Evolutionary conservation across 2,888 invertebrate genomes (phyloP).

Genomic region (Aphodius sticticus): DNA sequence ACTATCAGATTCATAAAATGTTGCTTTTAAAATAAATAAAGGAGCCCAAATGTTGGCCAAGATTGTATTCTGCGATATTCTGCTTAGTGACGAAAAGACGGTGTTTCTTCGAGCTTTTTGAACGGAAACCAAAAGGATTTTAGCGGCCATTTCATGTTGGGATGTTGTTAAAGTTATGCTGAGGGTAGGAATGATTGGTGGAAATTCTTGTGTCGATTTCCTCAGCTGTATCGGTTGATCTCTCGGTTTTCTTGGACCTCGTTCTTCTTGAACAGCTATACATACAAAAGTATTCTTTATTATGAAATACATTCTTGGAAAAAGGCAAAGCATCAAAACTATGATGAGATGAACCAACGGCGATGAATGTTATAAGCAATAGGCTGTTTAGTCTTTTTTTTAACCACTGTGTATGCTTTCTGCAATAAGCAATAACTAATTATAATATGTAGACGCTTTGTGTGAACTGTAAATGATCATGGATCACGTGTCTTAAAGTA

Average conservation of each 20-base stretch:
- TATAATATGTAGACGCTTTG: no score
- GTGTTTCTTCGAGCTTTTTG: slow-evolving; percentile 66
- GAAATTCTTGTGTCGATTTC: neutral
- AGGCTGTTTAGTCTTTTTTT: no score
- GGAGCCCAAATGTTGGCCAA: slow-evolving; percentile 68
- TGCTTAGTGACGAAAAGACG: slow-evolving; percentile 62
- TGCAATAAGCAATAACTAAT: no score
- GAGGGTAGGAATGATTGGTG: slow-evolving; percentile 34
- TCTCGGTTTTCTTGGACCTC: slow-evolving; percentile 74
- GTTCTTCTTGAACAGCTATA: slow-evolving; percentile 86
- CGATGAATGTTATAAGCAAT: no score
- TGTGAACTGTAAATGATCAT: no score
- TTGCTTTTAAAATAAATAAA: slow-evolving; percentile 66
- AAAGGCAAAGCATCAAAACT: no score
- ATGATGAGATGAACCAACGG: no score
- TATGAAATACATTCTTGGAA: neutral
- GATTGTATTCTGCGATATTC: slow-evolving; percentile 65
- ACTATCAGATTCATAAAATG: slow-evolving; percentile 65
- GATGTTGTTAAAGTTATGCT: slow-evolving; percentile 42
- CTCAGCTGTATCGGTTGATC: slow-evolving; percentile 27
- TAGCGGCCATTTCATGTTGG: slow-evolving; percentile 66
- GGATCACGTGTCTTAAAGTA: no score
- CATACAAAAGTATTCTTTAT: neutral
- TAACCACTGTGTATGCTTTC: no score
- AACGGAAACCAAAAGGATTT: slow-evolving; percentile 67